phyloP scores from a whole-genome alignment of 2,888 invertebrate genomes.

The Oscheius sp. region DNA sequence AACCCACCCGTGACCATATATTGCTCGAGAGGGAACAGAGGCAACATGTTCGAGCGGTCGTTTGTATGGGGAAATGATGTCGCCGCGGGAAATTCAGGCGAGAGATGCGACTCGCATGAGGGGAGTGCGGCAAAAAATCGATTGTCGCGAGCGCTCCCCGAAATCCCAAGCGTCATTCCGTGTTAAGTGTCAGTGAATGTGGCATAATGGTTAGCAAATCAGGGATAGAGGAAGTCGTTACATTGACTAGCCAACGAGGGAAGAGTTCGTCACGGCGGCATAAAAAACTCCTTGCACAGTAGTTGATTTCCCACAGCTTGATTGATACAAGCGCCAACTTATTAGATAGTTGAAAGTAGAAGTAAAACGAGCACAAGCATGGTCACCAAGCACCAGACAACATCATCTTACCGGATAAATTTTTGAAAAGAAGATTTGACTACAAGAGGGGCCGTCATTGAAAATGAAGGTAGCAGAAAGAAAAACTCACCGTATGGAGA shows the following conservation, averaged over 20 bases:
- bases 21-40: constrained; percentile 20
- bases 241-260: neutral
- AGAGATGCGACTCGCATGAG: constrained; percentile 27
- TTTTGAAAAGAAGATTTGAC: neutral
- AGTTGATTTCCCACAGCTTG: neutral
- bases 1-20: constrained; percentile 21
- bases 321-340: neutral
- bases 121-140: constrained; percentile 22
- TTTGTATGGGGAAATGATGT: constrained; percentile 21
- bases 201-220: constrained; percentile 19
- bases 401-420: constrained; percentile 6
- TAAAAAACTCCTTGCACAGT: neutral
- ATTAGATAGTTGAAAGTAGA: neutral
- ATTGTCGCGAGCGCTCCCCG: constrained; percentile 25
- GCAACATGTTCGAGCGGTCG: constrained; percentile 18
- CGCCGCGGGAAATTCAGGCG: constrained; percentile 30
- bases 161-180: constrained; percentile 23
- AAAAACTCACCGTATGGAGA: neutral
- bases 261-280: neutral
- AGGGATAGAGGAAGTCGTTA: constrained; percentile 17
- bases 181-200: constrained; percentile 26
- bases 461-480: neutral
- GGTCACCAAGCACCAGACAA: constrained; percentile 17
- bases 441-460: neutral
- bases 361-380: neutral